Evolutionary conservation across 92 coral and sea anemone species (phyloP), one percentile per base, ranked within the genome.

Genomic region (Parazoanthus darwini): DNA sequence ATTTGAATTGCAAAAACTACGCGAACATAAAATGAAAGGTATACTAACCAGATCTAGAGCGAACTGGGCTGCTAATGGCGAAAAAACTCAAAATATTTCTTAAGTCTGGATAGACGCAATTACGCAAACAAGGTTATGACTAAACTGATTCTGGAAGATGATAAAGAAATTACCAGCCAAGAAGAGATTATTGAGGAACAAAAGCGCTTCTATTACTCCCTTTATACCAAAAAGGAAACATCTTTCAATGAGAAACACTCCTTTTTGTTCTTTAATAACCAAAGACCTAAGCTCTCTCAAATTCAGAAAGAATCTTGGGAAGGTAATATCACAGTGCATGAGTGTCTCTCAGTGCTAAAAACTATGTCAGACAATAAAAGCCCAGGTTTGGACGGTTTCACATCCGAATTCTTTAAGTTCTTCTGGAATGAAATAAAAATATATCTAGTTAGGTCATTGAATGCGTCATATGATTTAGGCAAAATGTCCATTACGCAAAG

Each of bases 11-110:
- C 78, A 74, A 33, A 72, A 89, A 59, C 74, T 82, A 50, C 77
- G 84, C 42, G 86, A 74, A 75, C 25, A 80, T 75, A 82, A 89
- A 82, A 82, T 74, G 91, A 51, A 80, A 50, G 91, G 91, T n/a
- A 72, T 88, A 48, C 48, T 80, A n/a, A 75, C 65, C 46, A 78
- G 90, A 36, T 88, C 78, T 3, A 88, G 73, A 78, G 86, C 67
- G 20, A 75, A 75, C n/a, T 80, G 83, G 42, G 81, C 81, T 14
- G 81, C 82, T 6, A 50, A 86, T 1, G 83, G 74, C 23, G 80
- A 44, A 46, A 78, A 78, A 78, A 79, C 51, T 79, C 82, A 26
- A 79, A 50, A 79, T 79, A 46, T 79, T 79, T 79, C 38, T 79
- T 79, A 79, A 54, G 71, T 79, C 67, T 79, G 6, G 83, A 79